A percentile compares a stretch with the other conserved stretches of the same genome.
phyloP scores from a whole-genome alignment of 2,113 vertebrate genomes.

The Centropus unirufus region DNA sequence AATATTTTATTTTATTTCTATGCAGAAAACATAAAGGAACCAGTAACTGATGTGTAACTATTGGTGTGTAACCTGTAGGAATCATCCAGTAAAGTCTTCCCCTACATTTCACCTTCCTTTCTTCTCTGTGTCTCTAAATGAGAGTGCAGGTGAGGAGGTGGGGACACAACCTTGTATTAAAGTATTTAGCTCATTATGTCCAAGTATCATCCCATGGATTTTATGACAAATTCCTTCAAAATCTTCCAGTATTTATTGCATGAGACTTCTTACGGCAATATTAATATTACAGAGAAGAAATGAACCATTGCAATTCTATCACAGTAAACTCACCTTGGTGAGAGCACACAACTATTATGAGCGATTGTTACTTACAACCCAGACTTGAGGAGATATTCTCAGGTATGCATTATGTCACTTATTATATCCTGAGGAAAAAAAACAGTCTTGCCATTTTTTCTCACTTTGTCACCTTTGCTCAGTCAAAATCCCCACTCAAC shows the following conservation, averaged over 20 bases:
- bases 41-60: neutral
- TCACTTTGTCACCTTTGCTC: neutral
- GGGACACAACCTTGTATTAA: accelerated
- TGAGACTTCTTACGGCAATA: neutral
- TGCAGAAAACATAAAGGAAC: neutral
- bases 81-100: neutral
- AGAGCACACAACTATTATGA: neutral
- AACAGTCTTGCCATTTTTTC: neutral
- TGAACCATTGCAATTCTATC: neutral
- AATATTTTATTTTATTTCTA: neutral
- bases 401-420: neutral
- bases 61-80: neutral
- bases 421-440: neutral
- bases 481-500: neutral
- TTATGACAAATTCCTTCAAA: neutral
- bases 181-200: neutral
- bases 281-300: neutral
- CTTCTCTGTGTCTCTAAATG: neutral
- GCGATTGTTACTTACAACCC: neutral
- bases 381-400: neutral
- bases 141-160: neutral
- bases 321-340: neutral
- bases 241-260: neutral
- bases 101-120: neutral
- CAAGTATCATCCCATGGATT: neutral